Percentiles rank a stretch among this genome's conserved stretches.
phyloP scores from a whole-genome alignment of 2,888 invertebrate genomes.

The Andrena camellia region DNA sequence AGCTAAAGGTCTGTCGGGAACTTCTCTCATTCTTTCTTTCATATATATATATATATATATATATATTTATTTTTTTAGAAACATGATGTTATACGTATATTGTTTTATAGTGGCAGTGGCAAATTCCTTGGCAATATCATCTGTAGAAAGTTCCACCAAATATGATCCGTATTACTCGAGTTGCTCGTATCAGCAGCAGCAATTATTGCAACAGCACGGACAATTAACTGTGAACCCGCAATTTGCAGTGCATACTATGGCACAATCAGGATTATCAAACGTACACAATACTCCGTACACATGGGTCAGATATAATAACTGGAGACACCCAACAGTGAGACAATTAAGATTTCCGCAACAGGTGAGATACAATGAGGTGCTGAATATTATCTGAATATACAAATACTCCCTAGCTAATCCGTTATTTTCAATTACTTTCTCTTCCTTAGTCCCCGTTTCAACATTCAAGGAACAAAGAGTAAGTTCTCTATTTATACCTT shows the following conservation, averaged over 20 bases:
- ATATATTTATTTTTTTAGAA: constrained; percentile 13
- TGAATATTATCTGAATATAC: constrained; percentile 30
- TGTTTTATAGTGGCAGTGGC: constrained; percentile 73
- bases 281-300: constrained; percentile 58
- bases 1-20: constrained; percentile 74
- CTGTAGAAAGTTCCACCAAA: constrained; percentile 60
- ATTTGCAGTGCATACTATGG: constrained; percentile 50
- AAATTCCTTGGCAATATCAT: constrained; percentile 76
- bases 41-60: too few species aligned
- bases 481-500: constrained; percentile 33
- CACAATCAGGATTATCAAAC: constrained; percentile 61
- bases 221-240: constrained; percentile 64
- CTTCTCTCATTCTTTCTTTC: background rate
- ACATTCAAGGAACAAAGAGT: constrained; percentile 49
- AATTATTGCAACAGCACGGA: constrained; percentile 66
- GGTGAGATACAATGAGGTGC: constrained; percentile 57
- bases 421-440: constrained; percentile 24
- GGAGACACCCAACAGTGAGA: constrained; percentile 70
- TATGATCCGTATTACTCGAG: constrained; percentile 74
- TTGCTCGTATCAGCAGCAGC: constrained; percentile 72
- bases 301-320: constrained; percentile 69
- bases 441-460: constrained; percentile 39
- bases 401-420: constrained; percentile 11
- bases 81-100: constrained; percentile 35
- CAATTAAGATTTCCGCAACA: constrained; percentile 70